Evolutionary conservation across 2,113 vertebrate species (phyloP).

Genomic region (Oncorhynchus masou): DNA sequence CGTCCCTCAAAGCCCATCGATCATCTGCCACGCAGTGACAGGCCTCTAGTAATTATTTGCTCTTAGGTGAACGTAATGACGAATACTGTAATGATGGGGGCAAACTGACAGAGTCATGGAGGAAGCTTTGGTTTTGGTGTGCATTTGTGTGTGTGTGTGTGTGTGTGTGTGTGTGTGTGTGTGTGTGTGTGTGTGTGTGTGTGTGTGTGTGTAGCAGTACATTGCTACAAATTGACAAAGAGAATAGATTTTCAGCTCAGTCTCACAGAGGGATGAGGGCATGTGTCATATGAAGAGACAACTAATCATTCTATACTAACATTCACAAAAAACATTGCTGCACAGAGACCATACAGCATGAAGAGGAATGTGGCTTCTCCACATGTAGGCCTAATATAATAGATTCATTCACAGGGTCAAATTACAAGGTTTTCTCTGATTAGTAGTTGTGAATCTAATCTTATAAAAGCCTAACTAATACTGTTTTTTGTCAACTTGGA

Average conservation of each 20-base stretch:
- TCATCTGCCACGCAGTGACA: slow-evolving; percentile 73
- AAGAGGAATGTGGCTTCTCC: slow-evolving; percentile 26
- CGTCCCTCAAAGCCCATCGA: slow-evolving; percentile 77
- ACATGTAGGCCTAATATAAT: too few relatives aligned
- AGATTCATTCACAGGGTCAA: too few relatives aligned
- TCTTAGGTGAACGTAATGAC: slow-evolving; percentile 75
- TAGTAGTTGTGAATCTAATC: too few relatives aligned
- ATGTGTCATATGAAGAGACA: slow-evolving; percentile 74
- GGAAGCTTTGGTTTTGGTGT: neutral
- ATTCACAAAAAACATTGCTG: slow-evolving; percentile 64
- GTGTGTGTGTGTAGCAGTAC: slow-evolving; percentile 43
- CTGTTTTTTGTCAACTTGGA: too few relatives aligned
- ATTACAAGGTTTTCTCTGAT: too few relatives aligned
- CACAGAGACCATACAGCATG: slow-evolving; percentile 37
- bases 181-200: slow-evolving; percentile 2
- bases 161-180: neutral
- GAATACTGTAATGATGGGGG: slow-evolving; percentile 67
- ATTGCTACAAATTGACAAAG: slow-evolving; percentile 60
- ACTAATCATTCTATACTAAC: slow-evolving; percentile 73
- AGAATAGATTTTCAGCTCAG: slow-evolving; percentile 73
- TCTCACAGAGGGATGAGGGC: slow-evolving; percentile 59
- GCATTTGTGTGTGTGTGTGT: slow-evolving; percentile 12
- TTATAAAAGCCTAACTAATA: too few relatives aligned
- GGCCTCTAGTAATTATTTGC: slow-evolving; percentile 77
- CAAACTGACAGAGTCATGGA: slow-evolving; percentile 47